A percentile compares a stretch with the other conserved stretches of the same genome.
These are phyloP conservation scores for Pachypeltis micranthus DNA, from an alignment of 1,140 invertebrate genomes.

Conservation along the genomic window DNA sequence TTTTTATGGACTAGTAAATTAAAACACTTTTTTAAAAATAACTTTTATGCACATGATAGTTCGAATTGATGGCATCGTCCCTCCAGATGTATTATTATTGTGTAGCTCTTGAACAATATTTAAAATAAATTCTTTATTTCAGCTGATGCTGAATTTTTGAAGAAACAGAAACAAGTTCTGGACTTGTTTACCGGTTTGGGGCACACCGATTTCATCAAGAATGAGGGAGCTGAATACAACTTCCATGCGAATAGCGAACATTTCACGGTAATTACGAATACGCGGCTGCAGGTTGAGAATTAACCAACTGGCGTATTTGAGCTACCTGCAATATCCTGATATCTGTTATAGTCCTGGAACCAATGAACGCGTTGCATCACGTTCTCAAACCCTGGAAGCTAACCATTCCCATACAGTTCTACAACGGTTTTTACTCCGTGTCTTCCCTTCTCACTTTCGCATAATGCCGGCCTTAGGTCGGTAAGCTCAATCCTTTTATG, in stretches of 20 bases:
- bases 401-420: neutral
- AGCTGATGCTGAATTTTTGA: constrained; percentile 12
- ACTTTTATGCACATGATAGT: neutral
- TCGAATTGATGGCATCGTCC: neutral
- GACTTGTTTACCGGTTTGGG: constrained; percentile 14
- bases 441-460: neutral
- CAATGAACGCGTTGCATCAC: neutral
- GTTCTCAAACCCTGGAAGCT: neutral
- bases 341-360: neutral
- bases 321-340: neutral
- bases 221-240: constrained; percentile 12
- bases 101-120: neutral
- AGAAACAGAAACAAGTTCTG: constrained; percentile 14
- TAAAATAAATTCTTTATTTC: neutral
- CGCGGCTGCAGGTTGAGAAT: no score
- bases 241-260: constrained; percentile 11
- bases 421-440: neutral
- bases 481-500: no score
- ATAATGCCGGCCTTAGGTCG: no score
- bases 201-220: constrained; percentile 7
- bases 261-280: constrained; percentile 10
- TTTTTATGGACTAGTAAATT: neutral
- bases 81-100: neutral
- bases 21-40: neutral
- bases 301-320: no score